These are phyloP conservation scores for Phengaris arion DNA, from an alignment of 2,888 invertebrate genomes.

Conservation along the genomic window DNA sequence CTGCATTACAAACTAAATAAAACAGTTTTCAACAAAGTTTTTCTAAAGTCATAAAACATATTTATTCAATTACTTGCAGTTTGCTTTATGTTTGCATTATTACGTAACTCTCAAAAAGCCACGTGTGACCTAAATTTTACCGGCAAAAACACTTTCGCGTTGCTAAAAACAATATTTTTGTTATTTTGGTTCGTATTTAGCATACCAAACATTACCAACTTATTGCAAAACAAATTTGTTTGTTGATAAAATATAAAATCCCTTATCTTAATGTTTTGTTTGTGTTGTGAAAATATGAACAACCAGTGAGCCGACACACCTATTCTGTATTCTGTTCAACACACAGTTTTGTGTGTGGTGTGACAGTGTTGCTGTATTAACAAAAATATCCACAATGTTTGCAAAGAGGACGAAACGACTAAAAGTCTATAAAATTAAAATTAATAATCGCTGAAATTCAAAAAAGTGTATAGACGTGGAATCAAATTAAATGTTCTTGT, in stretches of 20 bases:
- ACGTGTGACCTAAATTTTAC: constrained; percentile 1
- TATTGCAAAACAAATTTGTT: not conserved
- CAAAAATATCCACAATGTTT: not conserved
- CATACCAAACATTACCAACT: not conserved
- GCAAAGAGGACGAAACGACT: too few relatives aligned
- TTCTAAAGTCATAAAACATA: too few relatives aligned
- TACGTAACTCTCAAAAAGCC: not conserved
- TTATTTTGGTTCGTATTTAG: not conserved
- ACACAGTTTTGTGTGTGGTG: not conserved
- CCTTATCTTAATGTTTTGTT: not conserved
- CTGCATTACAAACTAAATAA: too few relatives aligned
- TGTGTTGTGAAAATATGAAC: constrained; percentile 6
- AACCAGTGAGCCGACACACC: not conserved
- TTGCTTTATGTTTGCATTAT: not conserved
- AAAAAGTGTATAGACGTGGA: not conserved
- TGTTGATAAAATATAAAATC: not conserved
- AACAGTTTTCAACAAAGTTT: too few relatives aligned
- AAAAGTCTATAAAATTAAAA: too few relatives aligned
- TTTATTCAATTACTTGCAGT: not conserved
- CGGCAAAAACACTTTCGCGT: constrained; percentile 1
- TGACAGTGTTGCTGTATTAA: not conserved
- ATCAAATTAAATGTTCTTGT: not conserved
- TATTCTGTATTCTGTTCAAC: constrained; percentile 8
- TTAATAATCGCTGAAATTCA: too few relatives aligned
- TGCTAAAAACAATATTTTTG: constrained; percentile 4